Percentiles rank a stretch among this genome's conserved stretches.
Evolutionary conservation across 2,888 invertebrate genomes (phyloP).

Genomic region (Drosophila mayaguana): DNA sequence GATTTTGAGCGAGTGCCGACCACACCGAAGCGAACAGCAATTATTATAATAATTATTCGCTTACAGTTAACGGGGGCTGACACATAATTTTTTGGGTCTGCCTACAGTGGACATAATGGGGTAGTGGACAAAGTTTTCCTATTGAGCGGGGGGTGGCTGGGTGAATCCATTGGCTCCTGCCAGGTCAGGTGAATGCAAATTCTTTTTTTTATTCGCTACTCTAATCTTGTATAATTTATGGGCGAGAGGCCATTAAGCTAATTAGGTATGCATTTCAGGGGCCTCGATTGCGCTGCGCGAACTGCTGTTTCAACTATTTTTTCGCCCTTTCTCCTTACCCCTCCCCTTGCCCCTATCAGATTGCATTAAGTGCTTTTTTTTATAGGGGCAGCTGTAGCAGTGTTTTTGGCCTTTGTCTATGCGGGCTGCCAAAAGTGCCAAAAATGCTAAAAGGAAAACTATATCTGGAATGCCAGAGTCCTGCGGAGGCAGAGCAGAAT

Average conservation of each 20-base stretch:
- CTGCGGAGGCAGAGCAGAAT: background rate
- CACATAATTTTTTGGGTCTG: slow-evolving; percentile 49
- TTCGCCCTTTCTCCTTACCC: background rate
- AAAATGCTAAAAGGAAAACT: background rate
- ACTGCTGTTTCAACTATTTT: slow-evolving; percentile 44
- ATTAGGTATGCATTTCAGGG: slow-evolving; percentile 75
- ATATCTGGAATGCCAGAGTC: background rate
- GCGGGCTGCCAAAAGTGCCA: slow-evolving; percentile 35
- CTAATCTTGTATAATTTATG: slow-evolving; percentile 74
- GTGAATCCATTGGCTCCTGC: background rate
- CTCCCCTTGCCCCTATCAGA: slow-evolving; percentile 1
- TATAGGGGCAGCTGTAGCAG: slow-evolving; percentile 17
- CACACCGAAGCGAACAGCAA: slow-evolving; percentile 35
- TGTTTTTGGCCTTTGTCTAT: slow-evolving; percentile 36
- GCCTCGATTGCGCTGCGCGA: slow-evolving; percentile 17
- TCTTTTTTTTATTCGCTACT: slow-evolving; percentile 39
- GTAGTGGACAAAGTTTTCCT: slow-evolving; percentile 2
- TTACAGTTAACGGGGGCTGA: slow-evolving; percentile 28
- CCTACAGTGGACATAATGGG: slow-evolving; percentile 1
- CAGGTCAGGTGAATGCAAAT: slow-evolving; percentile 51
- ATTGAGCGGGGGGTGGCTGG: background rate
- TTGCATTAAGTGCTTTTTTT: slow-evolving; percentile 10
- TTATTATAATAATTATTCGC: slow-evolving; percentile 58
- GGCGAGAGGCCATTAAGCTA: slow-evolving; percentile 70
- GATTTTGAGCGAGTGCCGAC: slow-evolving; percentile 48